A percentile compares a stretch with the other conserved stretches of the same genome.
Evolutionary conservation across 2,797 vertebrate genomes (phyloP).

Genomic region (Gobio occitaniae): DNA sequence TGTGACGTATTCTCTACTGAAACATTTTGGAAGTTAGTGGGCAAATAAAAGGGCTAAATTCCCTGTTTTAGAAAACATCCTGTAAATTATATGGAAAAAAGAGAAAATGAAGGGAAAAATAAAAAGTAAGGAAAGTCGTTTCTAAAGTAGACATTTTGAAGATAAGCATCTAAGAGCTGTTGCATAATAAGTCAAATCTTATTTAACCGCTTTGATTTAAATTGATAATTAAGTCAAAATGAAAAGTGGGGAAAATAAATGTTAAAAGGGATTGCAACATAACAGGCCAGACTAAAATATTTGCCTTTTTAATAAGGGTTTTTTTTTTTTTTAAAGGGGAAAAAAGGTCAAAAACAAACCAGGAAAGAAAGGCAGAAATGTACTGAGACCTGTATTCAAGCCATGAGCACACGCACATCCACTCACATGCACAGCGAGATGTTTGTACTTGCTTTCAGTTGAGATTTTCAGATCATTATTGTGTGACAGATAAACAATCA

Average conservation of each 20-base stretch:
- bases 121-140: constrained; percentile 21
- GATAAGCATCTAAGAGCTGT: constrained; percentile 20
- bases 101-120: not conserved
- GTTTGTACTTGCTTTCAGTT: constrained; percentile 24
- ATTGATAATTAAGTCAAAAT: not conserved
- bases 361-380: not conserved
- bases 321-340: no score
- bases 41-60: not conserved
- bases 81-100: not conserved
- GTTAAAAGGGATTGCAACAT: not conserved
- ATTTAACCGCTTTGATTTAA: not conserved
- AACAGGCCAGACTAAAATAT: not conserved
- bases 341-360: not conserved
- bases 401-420: no score
- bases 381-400: not conserved
- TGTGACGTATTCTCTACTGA: not conserved
- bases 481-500: not conserved
- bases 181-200: not conserved
- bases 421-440: no score
- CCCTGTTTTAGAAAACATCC: constrained; percentile 26
- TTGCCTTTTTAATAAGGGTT: not conserved
- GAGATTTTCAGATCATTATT: not conserved
- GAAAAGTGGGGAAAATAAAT: not conserved
- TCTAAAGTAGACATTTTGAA: constrained; percentile 18
- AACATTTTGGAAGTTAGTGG: not conserved